phyloP scores from a whole-genome alignment of 1,140 invertebrate genomes.

The Eciton burchellii region DNA sequence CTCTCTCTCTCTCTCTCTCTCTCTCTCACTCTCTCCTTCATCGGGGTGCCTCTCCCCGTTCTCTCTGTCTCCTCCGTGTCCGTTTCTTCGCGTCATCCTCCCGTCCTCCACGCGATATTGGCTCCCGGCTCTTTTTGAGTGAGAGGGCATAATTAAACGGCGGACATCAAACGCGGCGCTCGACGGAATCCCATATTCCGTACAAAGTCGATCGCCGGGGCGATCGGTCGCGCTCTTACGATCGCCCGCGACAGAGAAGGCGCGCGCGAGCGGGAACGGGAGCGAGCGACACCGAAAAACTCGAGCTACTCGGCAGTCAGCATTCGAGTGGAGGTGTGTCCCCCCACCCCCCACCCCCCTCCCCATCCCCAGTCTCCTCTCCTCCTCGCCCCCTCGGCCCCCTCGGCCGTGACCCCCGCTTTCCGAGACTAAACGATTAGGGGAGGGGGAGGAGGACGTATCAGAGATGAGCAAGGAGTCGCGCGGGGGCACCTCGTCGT shows the following conservation, averaged over 20 bases:
- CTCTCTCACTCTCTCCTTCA: not conserved
- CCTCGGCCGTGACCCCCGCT: too few relatives aligned
- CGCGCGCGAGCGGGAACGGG: conserved; percentile 52
- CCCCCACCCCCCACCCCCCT: too few relatives aligned
- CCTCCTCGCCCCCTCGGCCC: too few relatives aligned
- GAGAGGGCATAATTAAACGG: conserved; percentile 61
- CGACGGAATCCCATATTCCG: conserved; percentile 57
- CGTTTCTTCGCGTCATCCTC: conserved; percentile 48
- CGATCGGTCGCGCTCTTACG: conserved; percentile 56
- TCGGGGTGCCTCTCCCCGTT: too few relatives aligned
- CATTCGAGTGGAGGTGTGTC: not conserved
- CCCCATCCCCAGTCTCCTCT: too few relatives aligned
- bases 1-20: not conserved
- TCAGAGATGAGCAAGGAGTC: conserved; percentile 27
- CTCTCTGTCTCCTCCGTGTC: not conserved
- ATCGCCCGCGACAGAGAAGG: conserved; percentile 49
- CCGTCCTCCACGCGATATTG: conserved; percentile 40
- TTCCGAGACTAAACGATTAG: conserved; percentile 53
- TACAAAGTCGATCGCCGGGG: conserved; percentile 46
- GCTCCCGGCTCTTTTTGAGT: conserved; percentile 45
- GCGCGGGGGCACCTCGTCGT: conserved; percentile 11
- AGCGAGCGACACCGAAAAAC: conserved; percentile 60
- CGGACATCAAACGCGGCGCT: conserved; percentile 54
- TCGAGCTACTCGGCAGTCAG: conserved; percentile 9
- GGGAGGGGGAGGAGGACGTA: conserved; percentile 34